Percentiles rank a stretch among this genome's conserved stretches.
Conservation (phyloP, 2,113 vertebrate species). For the Sinocyclocheilus anshuiensis region DNA sequence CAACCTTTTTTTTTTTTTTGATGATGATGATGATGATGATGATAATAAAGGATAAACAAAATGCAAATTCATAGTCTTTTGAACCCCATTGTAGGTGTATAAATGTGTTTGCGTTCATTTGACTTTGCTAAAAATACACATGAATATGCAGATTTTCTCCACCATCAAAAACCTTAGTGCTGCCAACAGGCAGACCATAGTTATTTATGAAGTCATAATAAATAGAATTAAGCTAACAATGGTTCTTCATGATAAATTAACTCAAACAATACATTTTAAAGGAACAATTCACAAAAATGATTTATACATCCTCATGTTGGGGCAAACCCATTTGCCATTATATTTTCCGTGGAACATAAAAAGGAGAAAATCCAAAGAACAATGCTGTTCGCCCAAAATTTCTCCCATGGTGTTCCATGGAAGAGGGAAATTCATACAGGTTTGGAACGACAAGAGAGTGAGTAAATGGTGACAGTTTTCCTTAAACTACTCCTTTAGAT, state of each 20-base stretch:
- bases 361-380: background rate
- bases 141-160: background rate
- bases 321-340: background rate
- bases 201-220: background rate
- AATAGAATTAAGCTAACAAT: too few relatives aligned
- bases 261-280: background rate
- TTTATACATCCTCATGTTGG: background rate
- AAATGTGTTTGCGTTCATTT: background rate
- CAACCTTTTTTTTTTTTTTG: too few relatives aligned
- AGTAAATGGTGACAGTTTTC: background rate
- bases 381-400: too few relatives aligned
- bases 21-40: too few relatives aligned
- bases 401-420: background rate
- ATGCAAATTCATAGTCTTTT: background rate
- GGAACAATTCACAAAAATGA: background rate
- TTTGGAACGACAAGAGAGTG: background rate
- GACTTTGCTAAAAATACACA: background rate
- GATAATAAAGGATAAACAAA: background rate
- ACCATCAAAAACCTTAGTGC: background rate
- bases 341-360: background rate
- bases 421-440: background rate
- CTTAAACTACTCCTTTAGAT: background rate
- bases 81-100: background rate
- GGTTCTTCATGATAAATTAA: too few relatives aligned
- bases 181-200: background rate